phyloP scores from a whole-genome alignment of 2,888 invertebrate genomes.

The Mongoloraphidia duomilia region DNA sequence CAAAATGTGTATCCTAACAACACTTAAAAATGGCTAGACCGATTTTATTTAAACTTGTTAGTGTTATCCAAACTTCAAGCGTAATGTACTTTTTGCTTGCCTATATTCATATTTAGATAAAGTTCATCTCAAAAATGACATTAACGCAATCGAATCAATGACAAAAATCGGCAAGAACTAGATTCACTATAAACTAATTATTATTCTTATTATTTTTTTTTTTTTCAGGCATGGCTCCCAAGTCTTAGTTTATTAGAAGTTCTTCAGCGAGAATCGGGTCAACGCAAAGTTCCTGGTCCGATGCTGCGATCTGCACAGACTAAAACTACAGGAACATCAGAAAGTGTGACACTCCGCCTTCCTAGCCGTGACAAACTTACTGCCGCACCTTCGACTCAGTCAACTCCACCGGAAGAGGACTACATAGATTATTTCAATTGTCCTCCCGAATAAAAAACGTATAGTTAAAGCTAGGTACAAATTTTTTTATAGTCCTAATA shows the following conservation, averaged over 20 bases:
- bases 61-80: not conserved
- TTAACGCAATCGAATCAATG: no score
- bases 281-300: slow-evolving; percentile 66
- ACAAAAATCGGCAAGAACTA: no score
- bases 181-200: not conserved
- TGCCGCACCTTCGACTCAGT: no score
- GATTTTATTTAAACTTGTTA: slow-evolving; percentile 1
- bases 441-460: no score
- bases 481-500: no score
- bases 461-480: no score
- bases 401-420: no score
- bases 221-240: slow-evolving; percentile 70
- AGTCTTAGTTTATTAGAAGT: slow-evolving; percentile 73
- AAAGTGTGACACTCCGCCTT: slow-evolving; percentile 23
- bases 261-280: slow-evolving; percentile 63
- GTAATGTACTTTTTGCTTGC: not conserved
- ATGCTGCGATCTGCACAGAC: slow-evolving; percentile 29
- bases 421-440: no score
- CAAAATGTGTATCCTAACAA: no score
- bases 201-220: slow-evolving; percentile 9
- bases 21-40: no score
- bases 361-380: slow-evolving; percentile 10
- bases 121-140: no score
- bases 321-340: slow-evolving; percentile 18
- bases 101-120: no score